These are phyloP conservation scores for Catocala nupta DNA, from an alignment of 2,888 invertebrate genomes.

Conservation along the genomic window DNA sequence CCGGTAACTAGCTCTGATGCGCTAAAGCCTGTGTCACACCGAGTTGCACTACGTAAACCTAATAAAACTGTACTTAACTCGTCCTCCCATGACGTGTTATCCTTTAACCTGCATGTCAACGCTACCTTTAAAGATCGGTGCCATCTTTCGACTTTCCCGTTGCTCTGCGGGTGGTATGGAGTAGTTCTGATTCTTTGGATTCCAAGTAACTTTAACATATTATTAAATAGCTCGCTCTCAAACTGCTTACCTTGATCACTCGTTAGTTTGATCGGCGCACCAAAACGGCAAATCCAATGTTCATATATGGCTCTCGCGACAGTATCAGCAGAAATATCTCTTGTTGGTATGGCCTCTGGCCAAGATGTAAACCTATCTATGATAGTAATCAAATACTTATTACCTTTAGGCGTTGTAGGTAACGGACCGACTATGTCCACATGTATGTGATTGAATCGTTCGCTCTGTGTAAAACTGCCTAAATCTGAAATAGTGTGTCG, in stretches of 20 bases:
- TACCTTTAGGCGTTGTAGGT: neutral
- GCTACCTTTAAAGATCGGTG: neutral
- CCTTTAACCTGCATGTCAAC: no score
- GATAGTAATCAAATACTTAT: neutral
- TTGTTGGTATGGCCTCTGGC: neutral
- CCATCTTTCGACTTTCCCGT: neutral
- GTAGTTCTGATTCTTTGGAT: neutral
- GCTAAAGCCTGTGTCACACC: no score
- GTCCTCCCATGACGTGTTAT: no score
- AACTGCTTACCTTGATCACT: constrained; percentile 5
- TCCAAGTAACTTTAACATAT: no score
- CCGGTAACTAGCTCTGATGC: no score
- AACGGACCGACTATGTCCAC: neutral
- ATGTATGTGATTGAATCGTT: neutral
- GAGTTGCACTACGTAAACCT: no score
- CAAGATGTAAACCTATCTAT: neutral
- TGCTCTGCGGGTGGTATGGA: neutral
- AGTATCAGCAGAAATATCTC: constrained; percentile 3
- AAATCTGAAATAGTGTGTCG: neutral
- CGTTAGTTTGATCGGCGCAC: neutral
- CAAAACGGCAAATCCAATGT: constrained; percentile 4
- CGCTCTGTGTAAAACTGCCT: neutral
- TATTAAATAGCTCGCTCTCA: neutral
- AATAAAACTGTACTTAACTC: no score
- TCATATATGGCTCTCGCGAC: constrained; percentile 2